Evolutionary conservation across 2,113 vertebrate genomes (phyloP), one percentile per base, ranked within the genome.

Genomic region (Anser brachyrhynchus): DNA sequence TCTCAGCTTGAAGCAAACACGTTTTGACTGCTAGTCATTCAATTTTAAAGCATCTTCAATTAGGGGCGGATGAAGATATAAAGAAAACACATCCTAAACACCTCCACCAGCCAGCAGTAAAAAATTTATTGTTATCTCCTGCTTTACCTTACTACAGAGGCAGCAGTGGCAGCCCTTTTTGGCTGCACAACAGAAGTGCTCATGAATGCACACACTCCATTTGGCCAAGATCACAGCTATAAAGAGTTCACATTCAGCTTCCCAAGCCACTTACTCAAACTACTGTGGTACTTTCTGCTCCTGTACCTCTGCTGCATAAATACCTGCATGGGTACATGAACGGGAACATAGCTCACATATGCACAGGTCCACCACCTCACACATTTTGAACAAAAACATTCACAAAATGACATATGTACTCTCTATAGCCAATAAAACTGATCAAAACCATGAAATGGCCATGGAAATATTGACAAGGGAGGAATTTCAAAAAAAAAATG

Each of bases 1-100:
- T 98, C 97, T 98, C 98, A 98, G 98, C 97, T 97, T 98, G 97
- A 98, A 98, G 98, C 97, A 98, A 98, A 98, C 98, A 98, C 98
- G 93, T 98, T 98, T 98, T 98, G 98, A 98, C 98, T 98, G 97
- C 97, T 98, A 98, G 98, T 98, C 98, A 98, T 98, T 98, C 98
- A 98, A 98, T 98, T 98, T 98, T 98, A 98, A 98, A 98, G 98
- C 97, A 97, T 98, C 97, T 97, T 98, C 98, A 98, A 98, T 98
- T 98, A 98, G 98, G 97, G 98, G 98, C 90, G 97, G 98, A 97
- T 96, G 98, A 97, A 98, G 97, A 98, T 97, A 98, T 98, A 98
- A 98, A 98, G 98, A 98, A 98, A 98, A 98, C 98, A 98, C 97
- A 98, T 98, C 98, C 97, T 97, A 97, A 98, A 98, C 96, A 98